A percentile compares a stretch with the other conserved stretches of the same genome.
Evolutionary conservation across 2,113 vertebrate genomes (phyloP).

Genomic region (Perognathus longimembris): DNA sequence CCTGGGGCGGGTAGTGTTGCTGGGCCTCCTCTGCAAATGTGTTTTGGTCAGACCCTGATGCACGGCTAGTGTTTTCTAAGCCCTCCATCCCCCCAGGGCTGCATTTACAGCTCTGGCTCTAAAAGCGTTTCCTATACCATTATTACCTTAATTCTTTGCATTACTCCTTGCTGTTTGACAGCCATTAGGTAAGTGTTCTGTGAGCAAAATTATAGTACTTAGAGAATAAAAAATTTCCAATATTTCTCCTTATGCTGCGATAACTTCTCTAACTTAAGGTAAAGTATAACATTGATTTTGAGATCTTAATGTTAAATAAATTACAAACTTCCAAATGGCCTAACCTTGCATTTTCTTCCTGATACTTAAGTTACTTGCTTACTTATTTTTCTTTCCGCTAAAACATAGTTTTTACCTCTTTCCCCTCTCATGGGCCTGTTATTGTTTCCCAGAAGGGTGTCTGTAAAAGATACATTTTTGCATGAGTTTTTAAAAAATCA

Average conservation of each 20-base stretch:
- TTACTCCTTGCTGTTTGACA: constrained; percentile 10
- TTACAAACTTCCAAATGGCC: constrained; percentile 50
- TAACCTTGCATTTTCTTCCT: constrained; percentile 56
- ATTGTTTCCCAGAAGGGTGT: constrained; percentile 32
- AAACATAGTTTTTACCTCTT: neutral
- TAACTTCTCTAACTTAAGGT: constrained; percentile 61
- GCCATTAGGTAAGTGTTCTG: constrained; percentile 28
- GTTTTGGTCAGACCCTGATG: neutral
- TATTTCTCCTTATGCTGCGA: constrained; percentile 46
- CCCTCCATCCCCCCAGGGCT: neutral
- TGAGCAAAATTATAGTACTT: constrained; percentile 65
- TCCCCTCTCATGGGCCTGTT: neutral
- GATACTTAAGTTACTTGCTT: constrained; percentile 56
- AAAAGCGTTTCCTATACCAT: constrained; percentile 11
- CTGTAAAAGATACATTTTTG: constrained; percentile 12
- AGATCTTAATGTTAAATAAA: constrained; percentile 73
- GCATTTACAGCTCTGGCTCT: neutral
- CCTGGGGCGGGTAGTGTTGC: neutral
- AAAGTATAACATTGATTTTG: constrained; percentile 68
- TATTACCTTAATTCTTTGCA: constrained; percentile 25
- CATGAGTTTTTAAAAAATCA: constrained; percentile 32
- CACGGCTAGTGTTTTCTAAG: neutral
- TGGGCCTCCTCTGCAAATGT: neutral
- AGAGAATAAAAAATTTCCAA: constrained; percentile 49
- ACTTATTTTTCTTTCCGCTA: neutral